Conservation (phyloP, 1,140 invertebrate species). For the Planococcus citri region DNA sequence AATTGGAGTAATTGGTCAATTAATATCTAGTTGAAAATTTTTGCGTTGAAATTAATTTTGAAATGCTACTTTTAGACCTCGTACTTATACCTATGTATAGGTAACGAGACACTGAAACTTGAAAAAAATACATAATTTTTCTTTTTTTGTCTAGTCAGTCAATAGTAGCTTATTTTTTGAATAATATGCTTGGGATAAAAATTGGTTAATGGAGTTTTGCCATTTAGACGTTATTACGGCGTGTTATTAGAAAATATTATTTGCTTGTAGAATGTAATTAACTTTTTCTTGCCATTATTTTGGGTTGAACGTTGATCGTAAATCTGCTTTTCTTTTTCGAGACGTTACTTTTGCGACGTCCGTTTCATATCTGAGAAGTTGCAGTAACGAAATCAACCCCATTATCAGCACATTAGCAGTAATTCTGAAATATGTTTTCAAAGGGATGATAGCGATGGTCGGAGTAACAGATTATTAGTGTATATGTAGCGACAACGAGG, state of each 20-base stretch:
- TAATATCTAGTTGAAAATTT: no score
- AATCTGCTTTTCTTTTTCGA: constrained; percentile 17
- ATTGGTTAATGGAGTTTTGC: background rate
- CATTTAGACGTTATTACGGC: background rate
- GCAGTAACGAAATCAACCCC: constrained; percentile 18
- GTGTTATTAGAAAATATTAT: constrained; percentile 15
- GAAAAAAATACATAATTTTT: no score
- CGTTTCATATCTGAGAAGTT: constrained; percentile 18
- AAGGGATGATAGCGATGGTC: constrained; percentile 19
- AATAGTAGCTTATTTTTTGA: background rate
- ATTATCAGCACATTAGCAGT: constrained; percentile 20
- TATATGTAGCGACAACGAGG: constrained; percentile 4
- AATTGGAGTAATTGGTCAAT: no score
- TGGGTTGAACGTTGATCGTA: constrained; percentile 12
- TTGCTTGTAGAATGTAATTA: constrained; percentile 8
- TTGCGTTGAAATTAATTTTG: no score
- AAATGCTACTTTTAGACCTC: no score
- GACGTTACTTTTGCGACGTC: constrained; percentile 16
- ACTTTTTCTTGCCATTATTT: constrained; percentile 15
- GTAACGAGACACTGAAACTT: no score
- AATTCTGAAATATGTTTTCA: constrained; percentile 20
- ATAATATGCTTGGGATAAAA: background rate
- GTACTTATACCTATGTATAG: no score
- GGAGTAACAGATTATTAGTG: constrained; percentile 14
- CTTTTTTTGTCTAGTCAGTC: background rate